Conservation (phyloP, 2,797 vertebrate genomes). For the Epinephelus malabaricus region DNA sequence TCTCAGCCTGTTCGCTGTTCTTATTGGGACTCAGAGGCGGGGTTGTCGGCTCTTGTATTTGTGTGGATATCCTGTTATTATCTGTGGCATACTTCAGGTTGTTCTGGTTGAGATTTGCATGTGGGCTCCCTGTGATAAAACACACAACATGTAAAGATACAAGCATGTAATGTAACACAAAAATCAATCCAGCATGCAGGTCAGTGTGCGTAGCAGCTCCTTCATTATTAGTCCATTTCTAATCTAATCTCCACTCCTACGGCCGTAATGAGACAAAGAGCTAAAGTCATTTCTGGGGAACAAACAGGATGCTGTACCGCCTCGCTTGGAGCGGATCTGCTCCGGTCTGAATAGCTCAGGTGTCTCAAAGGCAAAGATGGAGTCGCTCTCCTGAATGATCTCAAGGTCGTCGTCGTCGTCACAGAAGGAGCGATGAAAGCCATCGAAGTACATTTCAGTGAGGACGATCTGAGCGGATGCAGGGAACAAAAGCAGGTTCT, state of each 20-base stretch:
- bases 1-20: slow-evolving; percentile 85
- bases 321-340: slow-evolving; percentile 95
- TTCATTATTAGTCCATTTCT: slow-evolving; percentile 25
- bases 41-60: slow-evolving; percentile 85
- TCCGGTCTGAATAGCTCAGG: slow-evolving; percentile 95
- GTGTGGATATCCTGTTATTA: slow-evolving; percentile 86
- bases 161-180: neutral
- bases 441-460: slow-evolving; percentile 99
- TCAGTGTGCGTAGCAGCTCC: slow-evolving; percentile 15
- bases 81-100: slow-evolving; percentile 93
- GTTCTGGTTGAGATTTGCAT: slow-evolving; percentile 96
- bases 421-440: slow-evolving; percentile 98
- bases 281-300: slow-evolving; percentile 42
- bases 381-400: slow-evolving; percentile 97
- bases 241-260: slow-evolving; percentile 43
- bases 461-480: slow-evolving; percentile 91
- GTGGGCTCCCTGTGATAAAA: slow-evolving; percentile 87
- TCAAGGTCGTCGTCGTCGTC: slow-evolving; percentile 97
- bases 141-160: neutral
- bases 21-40: slow-evolving; percentile 85
- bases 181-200: neutral
- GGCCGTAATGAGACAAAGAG: slow-evolving; percentile 16
- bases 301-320: slow-evolving; percentile 73
- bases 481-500: slow-evolving; percentile 13
- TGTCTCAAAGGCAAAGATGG: slow-evolving; percentile 98